phyloP scores from a whole-genome alignment of 2,888 invertebrate species.

The Chironomus tentans region DNA sequence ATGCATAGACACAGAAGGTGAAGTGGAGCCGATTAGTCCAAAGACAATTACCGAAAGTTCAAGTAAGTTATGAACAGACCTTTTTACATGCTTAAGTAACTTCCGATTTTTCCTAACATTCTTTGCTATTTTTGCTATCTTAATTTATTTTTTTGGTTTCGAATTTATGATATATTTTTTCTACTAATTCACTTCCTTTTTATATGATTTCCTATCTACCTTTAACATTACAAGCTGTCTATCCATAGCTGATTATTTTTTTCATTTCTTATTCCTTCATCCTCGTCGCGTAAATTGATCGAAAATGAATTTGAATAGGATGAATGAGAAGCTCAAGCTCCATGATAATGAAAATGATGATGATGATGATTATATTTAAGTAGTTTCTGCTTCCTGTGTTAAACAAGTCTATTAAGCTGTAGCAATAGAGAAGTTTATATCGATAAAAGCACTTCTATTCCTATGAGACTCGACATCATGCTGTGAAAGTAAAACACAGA shows the following conservation, averaged over 20 bases:
- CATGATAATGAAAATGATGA: not conserved
- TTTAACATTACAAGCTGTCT: not conserved
- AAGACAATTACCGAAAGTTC: constrained; percentile 55
- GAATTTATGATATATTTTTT: not conserved
- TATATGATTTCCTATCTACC: not conserved
- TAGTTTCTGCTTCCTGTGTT: too few species aligned
- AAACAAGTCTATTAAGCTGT: too few species aligned
- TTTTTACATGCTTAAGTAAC: too few species aligned
- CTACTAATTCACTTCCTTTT: not conserved
- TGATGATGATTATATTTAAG: too few species aligned
- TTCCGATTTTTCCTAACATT: too few species aligned
- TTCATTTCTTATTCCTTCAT: not conserved
- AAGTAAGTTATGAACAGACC: constrained; percentile 42
- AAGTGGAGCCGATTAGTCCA: constrained; percentile 46
- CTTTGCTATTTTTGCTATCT: too few species aligned
- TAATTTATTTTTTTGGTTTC: not conserved
- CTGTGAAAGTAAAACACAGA: too few species aligned
- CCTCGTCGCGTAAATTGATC: not conserved
- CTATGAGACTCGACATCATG: too few species aligned
- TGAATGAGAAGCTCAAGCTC: not conserved
- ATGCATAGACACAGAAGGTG: constrained; percentile 33
- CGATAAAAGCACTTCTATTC: too few species aligned
- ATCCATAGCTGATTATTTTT: not conserved
- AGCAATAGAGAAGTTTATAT: too few species aligned
- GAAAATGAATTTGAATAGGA: not conserved